Evolutionary conservation across 2,888 invertebrate genomes (phyloP), one percentile per base, ranked within the genome.

Genomic region (Phyllotreta cruciferae): DNA sequence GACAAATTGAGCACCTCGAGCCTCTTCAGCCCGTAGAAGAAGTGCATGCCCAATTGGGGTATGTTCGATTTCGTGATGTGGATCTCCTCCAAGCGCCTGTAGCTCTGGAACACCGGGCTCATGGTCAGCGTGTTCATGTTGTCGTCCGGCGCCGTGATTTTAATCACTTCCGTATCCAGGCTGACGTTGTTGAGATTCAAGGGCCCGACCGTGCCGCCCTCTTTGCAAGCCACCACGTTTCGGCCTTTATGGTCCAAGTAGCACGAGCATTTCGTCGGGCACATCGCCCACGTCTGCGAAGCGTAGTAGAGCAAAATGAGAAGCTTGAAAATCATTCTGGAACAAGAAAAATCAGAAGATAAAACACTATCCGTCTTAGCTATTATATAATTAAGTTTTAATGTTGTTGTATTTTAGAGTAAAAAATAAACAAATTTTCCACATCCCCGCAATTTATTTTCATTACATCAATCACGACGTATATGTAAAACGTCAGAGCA

Each of bases 21-120:
- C 34, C 81, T 82, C 1, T 75, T 86, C 2, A 92, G 85, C 3
- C 90, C 90, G 88, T 89, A 92, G 78, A 93, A 92, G 10, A 92
- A 89, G 73, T 90, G 88, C 66, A 87, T 85, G 0, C 93, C 93
- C 66, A 93, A 88, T 41, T 90, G 89, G 3, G 93, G 93, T 39
- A 93, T 82, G 75, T 90, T 90, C 0, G 92, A 92, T 71, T 88
- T 86, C n/a, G 87, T 87, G 54, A 92, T 90, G 75, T 89, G 88
- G 8, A 93, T 82, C 80, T 91, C 90, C 78, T 89, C 87, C 34
- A 93, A 83, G 60, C 81, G 79, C 45, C 78, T 75, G 71, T 84
- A 83, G 44, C 77, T 77, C 37, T 76, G 84, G 74, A 92, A 88
- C 41, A 89, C 86, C 6, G 90, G 89, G 13, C 91, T 91, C 71